Percentiles rank a stretch among this genome's conserved stretches.
These are phyloP conservation scores for honey bee (Apis mellifera) DNA, from an alignment of 1,140 invertebrate species.

Conservation along the genomic window Amel_HAv3.1 CM009943.2:2879001-2879500, in stretches of 20 bases:
- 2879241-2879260: constrained; percentile 28
- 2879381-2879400: constrained; percentile 34
- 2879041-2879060: too few relatives aligned
- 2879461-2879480: not conserved
- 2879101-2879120: too few relatives aligned
- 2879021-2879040: too few relatives aligned
- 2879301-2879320: too few relatives aligned
- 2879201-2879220: constrained; percentile 67
- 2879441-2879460: not conserved
- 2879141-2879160: too few relatives aligned
- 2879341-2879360: constrained; percentile 6
- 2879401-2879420: constrained; percentile 13
- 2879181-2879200: constrained; percentile 70
- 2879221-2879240: constrained; percentile 34
- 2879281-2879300: too few relatives aligned
- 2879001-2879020: not conserved
- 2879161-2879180: constrained; percentile 59
- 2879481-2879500: not conserved
- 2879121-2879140: too few relatives aligned
- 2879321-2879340: too few relatives aligned
- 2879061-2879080: too few relatives aligned
- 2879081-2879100: too few relatives aligned
- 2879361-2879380: constrained; percentile 49
- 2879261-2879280: not conserved
- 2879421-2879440: too few relatives aligned